Evolutionary conservation across 2,888 invertebrate species (phyloP).

Genomic region (Cremastinae sp.): DNA sequence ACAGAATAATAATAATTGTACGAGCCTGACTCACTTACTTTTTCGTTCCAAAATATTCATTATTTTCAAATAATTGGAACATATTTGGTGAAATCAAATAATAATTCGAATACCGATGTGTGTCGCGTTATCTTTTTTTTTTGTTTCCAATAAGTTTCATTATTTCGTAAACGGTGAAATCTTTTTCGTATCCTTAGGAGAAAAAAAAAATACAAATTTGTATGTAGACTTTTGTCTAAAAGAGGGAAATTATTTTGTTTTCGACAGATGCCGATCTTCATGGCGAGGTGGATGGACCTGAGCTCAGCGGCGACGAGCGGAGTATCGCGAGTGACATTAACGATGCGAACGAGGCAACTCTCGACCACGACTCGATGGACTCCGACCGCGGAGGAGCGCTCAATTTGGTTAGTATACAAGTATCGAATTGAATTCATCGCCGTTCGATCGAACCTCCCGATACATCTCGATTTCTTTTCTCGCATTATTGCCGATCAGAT

Average conservation of each 20-base stretch:
- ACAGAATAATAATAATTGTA: slow-evolving; percentile 79
- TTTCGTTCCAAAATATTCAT: not conserved
- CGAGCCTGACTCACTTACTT: slow-evolving; percentile 20
- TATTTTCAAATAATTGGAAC: not conserved
- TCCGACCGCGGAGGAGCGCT: slow-evolving; percentile 84
- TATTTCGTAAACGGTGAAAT: not conserved
- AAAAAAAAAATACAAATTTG: too few relatives aligned
- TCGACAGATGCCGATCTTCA: slow-evolving; percentile 84
- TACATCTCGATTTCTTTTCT: slow-evolving; percentile 6
- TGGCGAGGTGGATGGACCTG: slow-evolving; percentile 83
- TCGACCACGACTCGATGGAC: slow-evolving; percentile 85
- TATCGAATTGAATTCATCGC: not conserved
- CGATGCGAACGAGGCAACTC: slow-evolving; percentile 81
- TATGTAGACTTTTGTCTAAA: too few relatives aligned
- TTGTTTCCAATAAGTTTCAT: not conserved
- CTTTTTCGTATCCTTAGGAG: too few relatives aligned
- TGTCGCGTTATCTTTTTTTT: too few relatives aligned
- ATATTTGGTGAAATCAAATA: not conserved
- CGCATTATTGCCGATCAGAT: slow-evolving; percentile 18
- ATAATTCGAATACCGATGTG: too few relatives aligned
- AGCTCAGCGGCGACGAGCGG: slow-evolving; percentile 84
- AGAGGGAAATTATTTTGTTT: slow-evolving; percentile 49
- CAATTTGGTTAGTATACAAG: slow-evolving; percentile 82
- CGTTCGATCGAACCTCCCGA: not conserved
- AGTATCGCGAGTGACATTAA: slow-evolving; percentile 83